Evolutionary conservation across 2,888 invertebrate species (phyloP).

Genomic region (Agonopterix alstromeriana): DNA sequence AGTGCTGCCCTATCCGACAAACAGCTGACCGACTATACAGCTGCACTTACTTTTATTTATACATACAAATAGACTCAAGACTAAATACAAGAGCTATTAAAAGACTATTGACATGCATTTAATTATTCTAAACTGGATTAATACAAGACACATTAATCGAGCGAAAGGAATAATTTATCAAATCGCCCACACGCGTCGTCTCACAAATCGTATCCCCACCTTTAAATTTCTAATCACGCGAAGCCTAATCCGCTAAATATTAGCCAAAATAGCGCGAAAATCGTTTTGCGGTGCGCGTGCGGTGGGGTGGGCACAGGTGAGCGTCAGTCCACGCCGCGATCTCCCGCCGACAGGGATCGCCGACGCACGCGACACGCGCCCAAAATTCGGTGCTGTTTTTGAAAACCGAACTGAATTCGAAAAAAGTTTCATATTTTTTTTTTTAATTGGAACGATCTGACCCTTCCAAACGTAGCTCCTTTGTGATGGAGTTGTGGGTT

Average conservation of each 20-base stretch:
- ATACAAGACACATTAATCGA: conserved; percentile 47
- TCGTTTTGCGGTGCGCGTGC: conserved; percentile 64
- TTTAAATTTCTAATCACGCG: conserved; percentile 59
- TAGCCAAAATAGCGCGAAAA: conserved; percentile 77
- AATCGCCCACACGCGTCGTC: conserved; percentile 57
- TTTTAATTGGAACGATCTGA: neutral
- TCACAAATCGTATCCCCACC: conserved; percentile 45
- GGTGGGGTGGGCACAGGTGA: conserved; percentile 62
- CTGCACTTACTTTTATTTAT: neutral
- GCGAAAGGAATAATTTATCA: conserved; percentile 45
- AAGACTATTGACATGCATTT: conserved; percentile 15
- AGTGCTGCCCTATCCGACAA: conserved; percentile 33
- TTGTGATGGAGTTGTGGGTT: conserved; percentile 17
- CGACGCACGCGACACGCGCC: conserved; percentile 58
- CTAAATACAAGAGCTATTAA: conserved; percentile 6
- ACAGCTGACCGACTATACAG: conserved; percentile 24
- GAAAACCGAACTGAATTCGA: conserved; percentile 39
- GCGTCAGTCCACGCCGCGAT: conserved; percentile 69
- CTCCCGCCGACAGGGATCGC: conserved; percentile 66
- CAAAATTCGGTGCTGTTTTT: conserved; percentile 52
- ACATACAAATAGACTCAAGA: neutral
- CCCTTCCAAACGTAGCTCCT: conserved; percentile 1
- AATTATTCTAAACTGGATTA: conserved; percentile 42
- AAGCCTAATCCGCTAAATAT: conserved; percentile 72
- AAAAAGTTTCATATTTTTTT: neutral